Evolutionary conservation across 2,113 vertebrate species (phyloP).

Genomic region (Entelurus aequoreus): DNA sequence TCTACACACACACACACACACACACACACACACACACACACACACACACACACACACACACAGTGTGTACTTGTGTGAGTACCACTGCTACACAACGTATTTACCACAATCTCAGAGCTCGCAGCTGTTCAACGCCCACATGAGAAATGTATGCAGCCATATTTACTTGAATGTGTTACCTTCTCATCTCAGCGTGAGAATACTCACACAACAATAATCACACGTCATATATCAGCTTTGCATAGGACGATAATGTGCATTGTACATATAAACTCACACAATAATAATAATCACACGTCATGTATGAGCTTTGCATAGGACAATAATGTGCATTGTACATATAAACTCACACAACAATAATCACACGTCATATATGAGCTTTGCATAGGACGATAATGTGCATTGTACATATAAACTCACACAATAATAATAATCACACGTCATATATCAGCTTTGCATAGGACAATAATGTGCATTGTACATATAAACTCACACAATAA

Average conservation of each 20-base stretch:
- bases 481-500: background rate
- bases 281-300: too few species aligned
- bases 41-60: background rate
- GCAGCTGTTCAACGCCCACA: background rate
- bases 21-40: background rate
- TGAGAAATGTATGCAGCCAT: background rate
- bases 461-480: too few species aligned
- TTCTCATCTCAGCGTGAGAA: background rate
- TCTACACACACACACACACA: slow-evolving; percentile 2
- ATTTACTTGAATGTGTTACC: background rate
- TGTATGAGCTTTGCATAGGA: too few species aligned
- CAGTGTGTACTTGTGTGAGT: slow-evolving; percentile 2
- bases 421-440: too few species aligned
- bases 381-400: too few species aligned
- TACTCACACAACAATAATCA: background rate
- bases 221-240: background rate
- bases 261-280: too few species aligned
- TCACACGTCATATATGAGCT: too few species aligned
- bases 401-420: too few species aligned
- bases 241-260: background rate
- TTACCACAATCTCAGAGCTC: background rate
- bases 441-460: background rate
- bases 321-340: too few species aligned
- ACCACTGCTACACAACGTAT: background rate
- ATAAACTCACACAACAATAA: too few species aligned